phyloP scores from a whole-genome alignment of 2,113 vertebrate species.

The Pongo pygmaeus region DNA sequence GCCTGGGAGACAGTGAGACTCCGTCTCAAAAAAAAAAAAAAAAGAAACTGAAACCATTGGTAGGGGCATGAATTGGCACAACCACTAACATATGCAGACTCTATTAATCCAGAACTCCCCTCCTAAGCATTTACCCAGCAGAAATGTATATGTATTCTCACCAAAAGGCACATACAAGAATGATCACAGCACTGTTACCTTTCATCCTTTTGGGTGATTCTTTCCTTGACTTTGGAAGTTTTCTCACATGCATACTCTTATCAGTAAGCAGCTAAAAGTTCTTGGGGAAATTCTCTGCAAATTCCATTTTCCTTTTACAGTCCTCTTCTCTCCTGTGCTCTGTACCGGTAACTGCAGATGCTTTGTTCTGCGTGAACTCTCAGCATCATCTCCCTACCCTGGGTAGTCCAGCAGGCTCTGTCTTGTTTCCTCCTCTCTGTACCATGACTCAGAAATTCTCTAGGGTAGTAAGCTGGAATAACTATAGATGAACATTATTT shows the following conservation, averaged over 20 bases:
- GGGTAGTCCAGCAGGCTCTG: background rate
- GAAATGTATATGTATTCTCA: background rate
- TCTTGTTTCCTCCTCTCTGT: background rate
- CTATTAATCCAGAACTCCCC: background rate
- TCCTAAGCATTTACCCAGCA: background rate
- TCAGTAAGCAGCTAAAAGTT: background rate
- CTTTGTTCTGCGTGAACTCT: background rate
- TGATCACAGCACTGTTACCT: background rate
- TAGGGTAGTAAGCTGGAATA: background rate
- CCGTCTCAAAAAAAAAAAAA: no score
- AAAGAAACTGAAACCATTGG: background rate
- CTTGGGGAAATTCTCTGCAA: background rate
- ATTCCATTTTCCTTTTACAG: background rate
- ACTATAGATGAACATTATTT: rapidly evolving
- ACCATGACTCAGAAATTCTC: background rate
- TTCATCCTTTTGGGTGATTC: background rate
- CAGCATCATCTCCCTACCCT: background rate
- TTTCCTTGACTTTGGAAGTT: no score
- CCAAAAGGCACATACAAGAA: background rate
- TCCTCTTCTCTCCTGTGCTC: background rate
- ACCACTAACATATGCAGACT: background rate
- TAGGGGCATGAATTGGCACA: background rate
- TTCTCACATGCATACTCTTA: background rate
- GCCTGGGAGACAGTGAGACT: no score
- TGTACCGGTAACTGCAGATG: background rate